Conservation (phyloP, 1,140 invertebrate species). For the Sipha flava region DNA sequence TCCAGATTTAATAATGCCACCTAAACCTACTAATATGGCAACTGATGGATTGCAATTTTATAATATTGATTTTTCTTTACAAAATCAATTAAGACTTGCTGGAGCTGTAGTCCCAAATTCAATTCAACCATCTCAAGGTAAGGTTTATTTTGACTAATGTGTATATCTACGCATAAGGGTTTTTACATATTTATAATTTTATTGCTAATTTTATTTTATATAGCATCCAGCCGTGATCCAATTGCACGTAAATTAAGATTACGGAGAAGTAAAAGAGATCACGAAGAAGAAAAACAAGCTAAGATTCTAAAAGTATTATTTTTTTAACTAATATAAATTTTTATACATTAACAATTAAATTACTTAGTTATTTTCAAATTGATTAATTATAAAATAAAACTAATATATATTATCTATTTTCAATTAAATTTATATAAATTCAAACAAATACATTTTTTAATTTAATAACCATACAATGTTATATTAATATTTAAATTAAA, state of each 20-base stretch:
- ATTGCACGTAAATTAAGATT: slow-evolving; percentile 87
- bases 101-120: slow-evolving; percentile 71
- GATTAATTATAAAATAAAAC: neutral
- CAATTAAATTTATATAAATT: too few species aligned
- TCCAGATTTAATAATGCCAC: slow-evolving; percentile 94
- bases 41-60: slow-evolving; percentile 86
- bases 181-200: too few species aligned
- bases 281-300: slow-evolving; percentile 78
- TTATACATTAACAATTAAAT: too few species aligned
- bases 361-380: too few species aligned
- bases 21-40: slow-evolving; percentile 78
- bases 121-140: neutral
- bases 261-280: slow-evolving; percentile 59
- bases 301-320: slow-evolving; percentile 74
- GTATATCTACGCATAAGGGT: too few species aligned
- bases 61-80: slow-evolving; percentile 97
- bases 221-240: slow-evolving; percentile 67
- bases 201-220: slow-evolving; percentile 36
- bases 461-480: neutral
- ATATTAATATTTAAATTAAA: too few species aligned
- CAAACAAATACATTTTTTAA: too few species aligned
- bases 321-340: too few species aligned
- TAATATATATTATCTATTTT: neutral
- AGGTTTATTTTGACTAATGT: neutral
- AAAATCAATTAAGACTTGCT: slow-evolving; percentile 84